Evolutionary conservation across 2,113 vertebrate species (phyloP).

Genomic region (Trochalopteron elliotii): DNA sequence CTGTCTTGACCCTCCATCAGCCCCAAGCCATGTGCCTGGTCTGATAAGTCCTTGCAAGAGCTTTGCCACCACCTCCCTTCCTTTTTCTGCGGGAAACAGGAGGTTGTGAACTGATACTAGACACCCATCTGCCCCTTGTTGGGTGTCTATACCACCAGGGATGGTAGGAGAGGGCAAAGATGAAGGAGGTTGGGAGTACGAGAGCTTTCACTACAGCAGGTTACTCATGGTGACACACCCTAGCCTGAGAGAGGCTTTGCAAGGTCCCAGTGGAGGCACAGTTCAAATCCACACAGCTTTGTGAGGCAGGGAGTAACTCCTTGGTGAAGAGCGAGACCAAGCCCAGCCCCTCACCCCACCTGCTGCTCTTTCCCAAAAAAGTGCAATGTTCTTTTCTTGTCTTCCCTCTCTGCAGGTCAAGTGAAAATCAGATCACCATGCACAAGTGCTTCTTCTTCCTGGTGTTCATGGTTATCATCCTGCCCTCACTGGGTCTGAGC

Average conservation of each 20-base stretch:
- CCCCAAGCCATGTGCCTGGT: background rate
- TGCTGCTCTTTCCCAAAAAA: background rate
- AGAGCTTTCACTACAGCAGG: background rate
- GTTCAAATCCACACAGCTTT: background rate
- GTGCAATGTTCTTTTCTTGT: background rate
- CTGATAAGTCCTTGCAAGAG: background rate
- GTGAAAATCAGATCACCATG: slow-evolving; percentile 91
- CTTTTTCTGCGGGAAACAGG: rapidly evolving
- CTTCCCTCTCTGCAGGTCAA: slow-evolving; percentile 76
- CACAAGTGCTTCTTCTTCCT: slow-evolving; percentile 95
- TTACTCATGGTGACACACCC: background rate
- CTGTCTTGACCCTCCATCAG: background rate
- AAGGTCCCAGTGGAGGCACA: background rate
- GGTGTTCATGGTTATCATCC: slow-evolving; percentile 96
- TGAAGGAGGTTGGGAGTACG: background rate
- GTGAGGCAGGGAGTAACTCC: background rate
- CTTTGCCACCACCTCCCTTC: background rate
- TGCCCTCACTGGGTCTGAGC: slow-evolving; percentile 92
- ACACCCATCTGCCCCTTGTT: background rate
- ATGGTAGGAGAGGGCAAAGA: background rate
- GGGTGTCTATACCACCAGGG: background rate
- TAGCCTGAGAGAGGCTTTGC: background rate
- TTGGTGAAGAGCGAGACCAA: background rate
- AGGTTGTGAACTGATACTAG: background rate
- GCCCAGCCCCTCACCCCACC: background rate